Base-by-base conservation (phyloP, 2,797 vertebrate genomes). In the Molothrus aeneus region DNA sequence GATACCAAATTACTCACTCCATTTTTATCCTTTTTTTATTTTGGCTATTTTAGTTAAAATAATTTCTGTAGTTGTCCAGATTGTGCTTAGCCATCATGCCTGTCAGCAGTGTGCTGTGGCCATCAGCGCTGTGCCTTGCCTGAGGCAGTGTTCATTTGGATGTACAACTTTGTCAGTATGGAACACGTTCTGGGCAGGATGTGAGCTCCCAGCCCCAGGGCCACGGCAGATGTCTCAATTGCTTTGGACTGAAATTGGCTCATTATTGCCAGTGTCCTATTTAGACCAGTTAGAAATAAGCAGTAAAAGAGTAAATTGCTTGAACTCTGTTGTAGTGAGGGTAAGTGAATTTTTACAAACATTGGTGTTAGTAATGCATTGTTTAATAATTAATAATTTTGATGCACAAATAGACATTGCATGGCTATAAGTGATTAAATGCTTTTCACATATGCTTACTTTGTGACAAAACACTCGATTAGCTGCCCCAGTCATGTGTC, bases 161-260 rank as follows among this genome's bases (percentile, higher is more conserved):
- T 29, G 21, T 36, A 36, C 48, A 32, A 10, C 54, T 51, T 69
- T 29, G 20, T 73, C 60, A 25, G 73, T 42, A 38, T 81, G 89
- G 77, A 91, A 17, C 90, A 70, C 24, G 2, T 90, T 77, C 74
- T 60, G 77, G 69, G 63, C 72, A 86, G 74, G 57, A 72, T 75
- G 54, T 0, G 1, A 88, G 73, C 3, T 34, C 68, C 47, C 51
- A 72, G 92, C 93, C 94, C 47, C 15, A 26, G 60, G 88, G 91
- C 88, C 64, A 57, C 4, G 1, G 70, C 93, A 96, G 88, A 96
- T 95, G 90, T 92, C 94, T 95, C 91, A 68, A 81, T 80, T 83
- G 70, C 80, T 93, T 93, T 73, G 71, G 59, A 77, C 88, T 94
- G 77, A 86, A 81, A 84, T 53, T 31, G 40, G 63, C 60, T 96